These are phyloP conservation scores for Syngnathus floridae DNA, from an alignment of 2,113 vertebrate species.

Conservation along the genomic window DNA sequence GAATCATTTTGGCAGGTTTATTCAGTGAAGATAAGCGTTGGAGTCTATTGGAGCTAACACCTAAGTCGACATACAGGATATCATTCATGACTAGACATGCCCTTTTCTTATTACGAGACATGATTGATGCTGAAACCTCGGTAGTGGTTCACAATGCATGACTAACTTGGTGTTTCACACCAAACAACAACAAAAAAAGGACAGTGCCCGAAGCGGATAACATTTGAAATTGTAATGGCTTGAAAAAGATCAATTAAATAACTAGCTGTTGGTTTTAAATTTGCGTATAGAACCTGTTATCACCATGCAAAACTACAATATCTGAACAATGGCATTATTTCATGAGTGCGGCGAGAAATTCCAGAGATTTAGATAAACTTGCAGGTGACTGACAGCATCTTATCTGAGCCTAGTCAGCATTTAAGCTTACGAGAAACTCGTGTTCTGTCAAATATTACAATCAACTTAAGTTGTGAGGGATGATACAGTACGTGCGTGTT, in stretches of 20 bases:
- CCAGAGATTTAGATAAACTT: neutral
- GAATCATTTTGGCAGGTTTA: neutral
- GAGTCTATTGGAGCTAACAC: neutral
- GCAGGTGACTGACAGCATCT: neutral
- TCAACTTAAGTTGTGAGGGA: neutral
- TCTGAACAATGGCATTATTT: neutral
- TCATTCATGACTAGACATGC: neutral
- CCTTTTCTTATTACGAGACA: neutral
- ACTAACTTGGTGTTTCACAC: conserved; percentile 9
- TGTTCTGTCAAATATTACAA: conserved; percentile 1
- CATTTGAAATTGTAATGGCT: neutral
- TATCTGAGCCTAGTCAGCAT: neutral
- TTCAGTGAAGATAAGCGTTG: neutral
- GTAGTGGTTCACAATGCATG: conserved; percentile 2
- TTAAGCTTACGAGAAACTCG: neutral
- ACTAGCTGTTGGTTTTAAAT: neutral
- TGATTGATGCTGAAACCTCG: neutral
- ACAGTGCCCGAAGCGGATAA: neutral
- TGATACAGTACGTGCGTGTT: neutral
- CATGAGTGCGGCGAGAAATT: neutral
- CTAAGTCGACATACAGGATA: neutral
- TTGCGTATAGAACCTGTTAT: neutral
- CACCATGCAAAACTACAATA: neutral
- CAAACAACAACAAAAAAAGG: neutral
- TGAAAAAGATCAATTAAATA: neutral